These are phyloP conservation scores for Polia nebulosa DNA, from an alignment of 2,888 invertebrate species.

Conservation along the genomic window DNA sequence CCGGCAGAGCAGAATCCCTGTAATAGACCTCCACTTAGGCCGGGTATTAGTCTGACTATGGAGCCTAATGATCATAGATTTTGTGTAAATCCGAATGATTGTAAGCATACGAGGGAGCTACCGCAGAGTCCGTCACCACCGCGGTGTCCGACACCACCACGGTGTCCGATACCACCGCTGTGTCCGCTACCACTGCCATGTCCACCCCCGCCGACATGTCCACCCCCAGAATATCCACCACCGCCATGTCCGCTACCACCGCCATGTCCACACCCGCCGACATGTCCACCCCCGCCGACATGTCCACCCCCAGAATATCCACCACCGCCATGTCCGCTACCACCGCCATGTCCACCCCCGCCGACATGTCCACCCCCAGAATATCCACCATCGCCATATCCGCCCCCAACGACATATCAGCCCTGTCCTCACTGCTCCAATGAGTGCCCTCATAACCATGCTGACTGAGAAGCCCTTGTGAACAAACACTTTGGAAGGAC, in stretches of 20 bases:
- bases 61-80: conserved; percentile 48
- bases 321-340: not conserved
- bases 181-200: not conserved
- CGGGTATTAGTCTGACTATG: conserved; percentile 38
- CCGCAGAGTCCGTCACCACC: not conserved
- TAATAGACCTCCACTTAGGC: not conserved
- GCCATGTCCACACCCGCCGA: not conserved
- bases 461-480: not conserved
- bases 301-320: not conserved
- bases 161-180: not conserved
- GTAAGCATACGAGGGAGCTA: conserved; percentile 34
- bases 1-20: not conserved
- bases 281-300: not conserved
- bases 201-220: too few species aligned
- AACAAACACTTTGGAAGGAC: conserved; percentile 2
- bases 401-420: not conserved
- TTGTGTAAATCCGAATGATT: conserved; percentile 29
- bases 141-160: not conserved
- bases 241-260: not conserved
- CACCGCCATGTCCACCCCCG: not conserved
- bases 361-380: not conserved
- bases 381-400: not conserved
- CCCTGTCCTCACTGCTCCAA: too few species aligned
- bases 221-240: too few species aligned
- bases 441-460: not conserved